These are phyloP conservation scores for Blomia tropicalis DNA, from an alignment of 2,888 invertebrate genomes.

Conservation along the genomic window DNA sequence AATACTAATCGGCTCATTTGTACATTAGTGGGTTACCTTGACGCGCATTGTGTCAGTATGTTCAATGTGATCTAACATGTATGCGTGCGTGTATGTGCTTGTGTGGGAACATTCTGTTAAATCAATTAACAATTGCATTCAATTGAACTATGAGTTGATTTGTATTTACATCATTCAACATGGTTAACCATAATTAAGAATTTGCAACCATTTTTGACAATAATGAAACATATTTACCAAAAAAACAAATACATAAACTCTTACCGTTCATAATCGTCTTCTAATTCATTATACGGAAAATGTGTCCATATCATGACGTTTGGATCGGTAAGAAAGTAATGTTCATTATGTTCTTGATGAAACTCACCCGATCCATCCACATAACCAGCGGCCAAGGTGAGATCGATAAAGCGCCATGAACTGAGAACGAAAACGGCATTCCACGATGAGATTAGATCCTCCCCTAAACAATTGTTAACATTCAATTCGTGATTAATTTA, in stretches of 20 bases:
- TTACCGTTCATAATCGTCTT: slow-evolving; percentile 32
- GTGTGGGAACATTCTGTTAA: too few species aligned
- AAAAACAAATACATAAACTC: too few species aligned
- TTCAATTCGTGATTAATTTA: neutral
- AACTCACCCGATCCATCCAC: slow-evolving; percentile 32
- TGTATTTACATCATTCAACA: neutral
- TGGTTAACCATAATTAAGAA: too few species aligned
- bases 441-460: slow-evolving; percentile 33
- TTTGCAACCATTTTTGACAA: too few species aligned
- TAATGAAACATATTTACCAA: too few species aligned
- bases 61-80: too few species aligned
- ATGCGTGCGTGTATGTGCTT: too few species aligned
- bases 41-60: too few species aligned
- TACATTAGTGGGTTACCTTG: too few species aligned
- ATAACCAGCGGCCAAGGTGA: slow-evolving; percentile 33
- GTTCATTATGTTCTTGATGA: slow-evolving; percentile 32
- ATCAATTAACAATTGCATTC: neutral
- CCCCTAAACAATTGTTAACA: slow-evolving; percentile 15
- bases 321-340: slow-evolving; percentile 34
- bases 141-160: neutral
- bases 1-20: too few species aligned
- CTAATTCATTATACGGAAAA: slow-evolving; percentile 32
- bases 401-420: slow-evolving; percentile 33
- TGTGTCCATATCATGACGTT: slow-evolving; percentile 33
- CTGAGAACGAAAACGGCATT: slow-evolving; percentile 33